Percentiles rank a stretch among this genome's conserved stretches.
Conservation (phyloP, 2,113 vertebrate species). For the Callithrix jacchus region DNA sequence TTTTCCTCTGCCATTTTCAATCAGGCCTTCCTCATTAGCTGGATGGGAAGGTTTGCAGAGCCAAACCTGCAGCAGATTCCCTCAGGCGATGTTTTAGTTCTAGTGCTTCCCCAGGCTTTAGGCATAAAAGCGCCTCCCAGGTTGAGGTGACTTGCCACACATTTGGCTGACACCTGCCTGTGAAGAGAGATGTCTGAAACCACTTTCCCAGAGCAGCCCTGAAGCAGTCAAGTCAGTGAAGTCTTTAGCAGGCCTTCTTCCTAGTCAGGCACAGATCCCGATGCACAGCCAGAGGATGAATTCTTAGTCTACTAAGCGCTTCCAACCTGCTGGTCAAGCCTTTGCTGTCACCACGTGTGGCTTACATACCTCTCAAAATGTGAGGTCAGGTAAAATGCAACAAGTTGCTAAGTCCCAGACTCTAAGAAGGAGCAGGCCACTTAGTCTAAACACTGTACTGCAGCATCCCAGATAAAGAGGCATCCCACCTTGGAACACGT, state of each 20-base stretch:
- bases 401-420: background rate
- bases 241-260: slow-evolving; percentile 27
- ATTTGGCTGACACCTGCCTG: slow-evolving; percentile 48
- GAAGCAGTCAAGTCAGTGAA: slow-evolving; percentile 34
- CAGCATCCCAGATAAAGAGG: background rate
- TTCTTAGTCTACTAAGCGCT: slow-evolving; percentile 15
- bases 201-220: slow-evolving; percentile 48
- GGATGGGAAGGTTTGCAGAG: slow-evolving; percentile 28
- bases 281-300: background rate
- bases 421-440: background rate
- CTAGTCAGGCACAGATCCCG: background rate
- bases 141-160: slow-evolving; percentile 40
- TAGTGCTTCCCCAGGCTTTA: slow-evolving; percentile 37
- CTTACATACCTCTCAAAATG: background rate
- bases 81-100: slow-evolving; percentile 49
- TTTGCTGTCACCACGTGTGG: background rate
- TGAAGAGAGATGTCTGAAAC: slow-evolving; percentile 52
- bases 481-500: background rate
- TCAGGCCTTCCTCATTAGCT: slow-evolving; percentile 63
- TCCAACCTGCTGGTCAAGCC: slow-evolving; percentile 20
- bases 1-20: slow-evolving; percentile 22
- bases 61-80: slow-evolving; percentile 33
- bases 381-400: slow-evolving; percentile 41
- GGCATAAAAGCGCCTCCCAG: slow-evolving; percentile 48
- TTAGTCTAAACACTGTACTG: background rate